phyloP scores from a whole-genome alignment of 2,888 invertebrate genomes.

The Ornithoptera alexandrae region DNA sequence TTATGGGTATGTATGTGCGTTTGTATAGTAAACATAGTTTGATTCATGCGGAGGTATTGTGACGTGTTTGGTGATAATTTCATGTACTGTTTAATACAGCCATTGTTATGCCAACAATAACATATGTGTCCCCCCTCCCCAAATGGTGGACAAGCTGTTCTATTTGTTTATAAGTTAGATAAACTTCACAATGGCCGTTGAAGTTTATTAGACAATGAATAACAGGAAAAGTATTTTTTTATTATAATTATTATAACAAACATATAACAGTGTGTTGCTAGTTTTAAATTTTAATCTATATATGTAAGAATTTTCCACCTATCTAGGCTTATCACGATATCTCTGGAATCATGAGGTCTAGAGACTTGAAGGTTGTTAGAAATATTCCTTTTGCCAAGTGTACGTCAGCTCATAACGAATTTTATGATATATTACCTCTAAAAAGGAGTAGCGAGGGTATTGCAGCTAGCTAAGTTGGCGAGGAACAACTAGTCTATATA shows the following conservation, averaged over 20 bases:
- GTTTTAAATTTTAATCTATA: too few relatives aligned
- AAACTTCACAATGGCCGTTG: slow-evolving; percentile 14
- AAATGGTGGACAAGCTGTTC: background rate
- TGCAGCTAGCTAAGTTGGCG: too few relatives aligned
- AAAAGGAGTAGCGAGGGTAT: too few relatives aligned
- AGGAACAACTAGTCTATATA: too few relatives aligned
- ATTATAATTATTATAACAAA: background rate
- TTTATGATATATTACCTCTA: too few relatives aligned
- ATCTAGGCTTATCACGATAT: too few relatives aligned
- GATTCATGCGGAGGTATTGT: slow-evolving; percentile 12
- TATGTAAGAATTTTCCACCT: too few relatives aligned
- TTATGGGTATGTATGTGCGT: background rate
- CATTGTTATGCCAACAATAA: slow-evolving; percentile 31
- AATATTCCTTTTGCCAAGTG: too few relatives aligned
- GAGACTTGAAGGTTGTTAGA: too few relatives aligned
- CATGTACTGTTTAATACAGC: slow-evolving; percentile 16
- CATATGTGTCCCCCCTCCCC: slow-evolving; percentile 18
- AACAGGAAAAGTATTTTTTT: background rate
- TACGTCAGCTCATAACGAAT: too few relatives aligned
- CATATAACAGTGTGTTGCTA: too few relatives aligned
- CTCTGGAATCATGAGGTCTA: too few relatives aligned
- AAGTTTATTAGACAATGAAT: slow-evolving; percentile 3
- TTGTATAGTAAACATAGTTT: background rate
- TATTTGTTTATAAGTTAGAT: slow-evolving; percentile 24
- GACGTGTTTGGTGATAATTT: slow-evolving; percentile 11